Conservation (phyloP, 2,888 invertebrate species). For the Oligia latruncula region DNA sequence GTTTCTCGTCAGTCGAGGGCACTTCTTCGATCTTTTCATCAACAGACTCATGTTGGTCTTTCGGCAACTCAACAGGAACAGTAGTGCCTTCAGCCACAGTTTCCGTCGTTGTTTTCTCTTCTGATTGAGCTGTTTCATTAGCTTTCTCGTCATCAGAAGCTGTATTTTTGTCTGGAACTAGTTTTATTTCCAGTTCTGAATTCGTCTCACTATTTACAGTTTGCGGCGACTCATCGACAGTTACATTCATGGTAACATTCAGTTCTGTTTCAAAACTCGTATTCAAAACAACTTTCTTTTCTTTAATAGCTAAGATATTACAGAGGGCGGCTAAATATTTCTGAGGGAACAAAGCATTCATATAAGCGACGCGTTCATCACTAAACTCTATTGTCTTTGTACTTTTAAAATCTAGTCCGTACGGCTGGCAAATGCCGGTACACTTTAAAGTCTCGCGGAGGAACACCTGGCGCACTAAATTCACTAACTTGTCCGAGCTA, state of each 20-base stretch:
- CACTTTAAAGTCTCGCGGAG: conserved; percentile 91
- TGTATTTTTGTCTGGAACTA: conserved; percentile 80
- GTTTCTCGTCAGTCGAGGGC: conserved; percentile 74
- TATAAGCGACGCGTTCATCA: conserved; percentile 89
- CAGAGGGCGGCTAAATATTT: conserved; percentile 94
- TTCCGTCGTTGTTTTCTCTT: conserved; percentile 77
- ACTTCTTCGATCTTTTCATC: conserved; percentile 78
- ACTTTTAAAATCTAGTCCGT: conserved; percentile 91
- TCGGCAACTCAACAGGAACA: conserved; percentile 75
- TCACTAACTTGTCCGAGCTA: conserved; percentile 90
- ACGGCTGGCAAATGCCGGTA: conserved; percentile 90
- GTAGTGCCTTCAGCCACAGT: conserved; percentile 71
- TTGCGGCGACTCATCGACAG: conserved; percentile 81
- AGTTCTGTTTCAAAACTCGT: conserved; percentile 90
- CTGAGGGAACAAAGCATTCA: conserved; percentile 91
- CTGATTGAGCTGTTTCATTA: conserved; percentile 77
- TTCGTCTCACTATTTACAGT: conserved; percentile 79
- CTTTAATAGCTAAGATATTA: conserved; percentile 92
- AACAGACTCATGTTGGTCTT: conserved; percentile 75
- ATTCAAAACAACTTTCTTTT: conserved; percentile 92
- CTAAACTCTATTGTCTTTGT: conserved; percentile 88
- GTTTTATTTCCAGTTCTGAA: conserved; percentile 81
- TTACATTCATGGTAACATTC: conserved; percentile 86
- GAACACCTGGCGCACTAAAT: conserved; percentile 90
- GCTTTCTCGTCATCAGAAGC: conserved; percentile 79